These are phyloP conservation scores for Spondyliosoma cantharus DNA, from an alignment of 2,797 vertebrate species.

Conservation along the genomic window DNA sequence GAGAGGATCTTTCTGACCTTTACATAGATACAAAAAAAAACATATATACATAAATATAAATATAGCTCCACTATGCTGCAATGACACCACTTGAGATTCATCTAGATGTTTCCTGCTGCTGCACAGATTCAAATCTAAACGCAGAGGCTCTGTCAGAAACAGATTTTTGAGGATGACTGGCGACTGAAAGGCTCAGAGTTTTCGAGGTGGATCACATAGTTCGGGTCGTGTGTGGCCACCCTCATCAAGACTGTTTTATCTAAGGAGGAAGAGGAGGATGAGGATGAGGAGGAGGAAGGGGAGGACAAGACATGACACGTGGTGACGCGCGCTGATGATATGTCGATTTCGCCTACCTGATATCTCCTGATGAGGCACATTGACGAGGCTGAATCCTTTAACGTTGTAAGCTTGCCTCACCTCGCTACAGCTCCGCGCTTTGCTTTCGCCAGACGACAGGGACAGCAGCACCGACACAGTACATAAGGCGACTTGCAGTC, in stretches of 20 bases:
- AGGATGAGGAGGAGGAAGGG: no score
- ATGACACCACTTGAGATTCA: background rate
- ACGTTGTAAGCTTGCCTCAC: constrained; percentile 92
- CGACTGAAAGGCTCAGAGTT: background rate
- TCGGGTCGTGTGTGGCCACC: constrained; percentile 2
- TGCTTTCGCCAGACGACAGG: constrained; percentile 86
- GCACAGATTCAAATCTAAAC: background rate
- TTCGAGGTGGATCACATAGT: constrained; percentile 19
- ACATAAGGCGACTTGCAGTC: constrained; percentile 82
- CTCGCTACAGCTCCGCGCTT: constrained; percentile 93
- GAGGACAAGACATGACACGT: constrained; percentile 42
- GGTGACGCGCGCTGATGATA: constrained; percentile 26
- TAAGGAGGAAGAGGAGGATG: background rate
- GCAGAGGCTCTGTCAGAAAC: background rate
- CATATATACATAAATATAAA: no score
- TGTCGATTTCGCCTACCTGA: constrained; percentile 84
- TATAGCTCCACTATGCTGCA: background rate
- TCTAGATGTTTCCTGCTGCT: background rate
- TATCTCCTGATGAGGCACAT: constrained; percentile 94
- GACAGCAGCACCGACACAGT: constrained; percentile 82
- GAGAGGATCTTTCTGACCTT: constrained; percentile 8
- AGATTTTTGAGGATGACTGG: background rate
- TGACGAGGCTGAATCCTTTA: constrained; percentile 92
- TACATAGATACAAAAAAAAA: background rate
- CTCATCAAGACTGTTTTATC: constrained; percentile 28